Evolutionary conservation across 2,113 vertebrate genomes (phyloP).

Genomic region (Hypocryptadius cinnamomeus): DNA sequence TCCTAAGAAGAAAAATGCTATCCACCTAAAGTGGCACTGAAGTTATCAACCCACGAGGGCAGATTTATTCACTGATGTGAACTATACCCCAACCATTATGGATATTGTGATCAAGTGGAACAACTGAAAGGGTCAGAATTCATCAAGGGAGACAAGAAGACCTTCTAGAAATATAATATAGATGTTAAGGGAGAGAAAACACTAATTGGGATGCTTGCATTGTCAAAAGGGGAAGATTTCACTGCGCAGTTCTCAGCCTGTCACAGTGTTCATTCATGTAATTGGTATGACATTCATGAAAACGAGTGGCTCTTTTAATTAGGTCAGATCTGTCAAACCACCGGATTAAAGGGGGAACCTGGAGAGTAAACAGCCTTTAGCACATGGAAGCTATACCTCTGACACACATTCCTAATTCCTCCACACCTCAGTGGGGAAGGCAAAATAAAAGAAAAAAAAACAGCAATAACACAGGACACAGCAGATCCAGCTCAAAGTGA

Average conservation of each 20-base stretch:
- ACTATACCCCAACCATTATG: not conserved
- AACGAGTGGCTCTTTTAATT: not conserved
- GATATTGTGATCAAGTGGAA: not conserved
- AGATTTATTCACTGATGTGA: not conserved
- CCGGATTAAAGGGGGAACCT: not conserved
- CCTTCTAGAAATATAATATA: not conserved
- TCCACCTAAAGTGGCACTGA: not conserved
- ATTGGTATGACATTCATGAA: not conserved
- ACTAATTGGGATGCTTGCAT: not conserved
- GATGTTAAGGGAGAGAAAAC: not conserved
- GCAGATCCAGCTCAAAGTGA: not conserved
- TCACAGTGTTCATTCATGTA: not conserved
- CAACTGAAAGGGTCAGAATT: not conserved
- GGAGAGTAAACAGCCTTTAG: not conserved
- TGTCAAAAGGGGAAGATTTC: not conserved
- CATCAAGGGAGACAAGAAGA: not conserved
- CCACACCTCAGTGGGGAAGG: not conserved
- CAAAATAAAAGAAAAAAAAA: rapidly evolving
- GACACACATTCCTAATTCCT: not conserved
- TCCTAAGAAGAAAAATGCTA: not conserved
- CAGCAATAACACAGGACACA: not conserved
- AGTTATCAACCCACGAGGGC: not conserved
- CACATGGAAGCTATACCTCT: not conserved
- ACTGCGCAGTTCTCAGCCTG: not conserved
- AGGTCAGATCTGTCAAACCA: constrained; percentile 24